Evolutionary conservation across 2,113 vertebrate genomes (phyloP).

Genomic region (Balaeniceps rex): DNA sequence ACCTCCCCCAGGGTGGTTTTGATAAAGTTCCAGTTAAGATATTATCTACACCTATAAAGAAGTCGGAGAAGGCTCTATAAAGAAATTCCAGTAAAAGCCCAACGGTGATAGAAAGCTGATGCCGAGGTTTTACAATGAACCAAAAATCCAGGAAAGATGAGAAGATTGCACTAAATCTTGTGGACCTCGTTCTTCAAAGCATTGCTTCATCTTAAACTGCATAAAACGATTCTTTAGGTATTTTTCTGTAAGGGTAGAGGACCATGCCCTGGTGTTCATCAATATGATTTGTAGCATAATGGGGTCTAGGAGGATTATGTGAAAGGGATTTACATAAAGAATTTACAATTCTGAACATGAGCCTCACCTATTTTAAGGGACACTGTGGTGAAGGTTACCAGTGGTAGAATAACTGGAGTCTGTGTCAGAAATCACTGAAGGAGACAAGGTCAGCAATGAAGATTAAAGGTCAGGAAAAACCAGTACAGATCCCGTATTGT

Average conservation of each 20-base stretch:
- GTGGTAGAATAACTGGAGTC: background rate
- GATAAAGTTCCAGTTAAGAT: background rate
- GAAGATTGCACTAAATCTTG: background rate
- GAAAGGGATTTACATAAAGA: background rate
- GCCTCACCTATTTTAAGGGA: background rate
- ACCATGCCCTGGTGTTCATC: background rate
- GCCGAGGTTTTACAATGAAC: background rate
- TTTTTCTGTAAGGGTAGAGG: background rate
- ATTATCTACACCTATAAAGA: background rate
- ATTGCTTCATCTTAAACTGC: background rate
- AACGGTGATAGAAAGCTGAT: background rate
- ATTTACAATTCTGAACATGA: background rate
- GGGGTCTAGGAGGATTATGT: background rate
- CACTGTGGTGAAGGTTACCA: background rate
- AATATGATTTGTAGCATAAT: background rate
- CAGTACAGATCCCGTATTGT: background rate
- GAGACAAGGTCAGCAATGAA: background rate
- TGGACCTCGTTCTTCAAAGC: background rate
- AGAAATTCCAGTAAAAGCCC: background rate
- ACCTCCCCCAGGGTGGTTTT: background rate
- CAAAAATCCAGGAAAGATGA: background rate
- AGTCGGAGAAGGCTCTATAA: background rate
- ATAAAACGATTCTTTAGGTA: background rate
- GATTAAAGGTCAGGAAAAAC: background rate
- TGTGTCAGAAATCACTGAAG: background rate